Evolutionary conservation across 1,140 invertebrate species (phyloP).

Genomic region (Listronotus oregonensis): DNA sequence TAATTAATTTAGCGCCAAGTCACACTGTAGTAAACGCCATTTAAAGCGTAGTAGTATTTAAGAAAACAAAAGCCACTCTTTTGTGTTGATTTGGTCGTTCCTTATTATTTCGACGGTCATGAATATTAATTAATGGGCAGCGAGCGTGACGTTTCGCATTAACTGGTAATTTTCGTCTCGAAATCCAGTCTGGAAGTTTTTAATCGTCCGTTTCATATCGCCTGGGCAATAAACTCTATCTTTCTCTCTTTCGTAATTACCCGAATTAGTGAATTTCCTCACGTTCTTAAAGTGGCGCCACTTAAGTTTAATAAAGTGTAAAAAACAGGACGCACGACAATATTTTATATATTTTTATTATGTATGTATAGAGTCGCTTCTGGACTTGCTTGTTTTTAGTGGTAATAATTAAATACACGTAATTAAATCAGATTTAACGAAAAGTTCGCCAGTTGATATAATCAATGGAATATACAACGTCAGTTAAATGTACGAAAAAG

Average conservation of each 20-base stretch:
- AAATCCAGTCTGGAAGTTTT: slow-evolving; percentile 11
- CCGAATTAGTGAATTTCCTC: slow-evolving; percentile 14
- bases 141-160: slow-evolving; percentile 9
- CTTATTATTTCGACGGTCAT: slow-evolving; percentile 17
- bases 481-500: no score
- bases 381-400: no score
- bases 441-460: no score
- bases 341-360: slow-evolving; percentile 2
- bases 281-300: slow-evolving; percentile 14
- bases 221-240: no score
- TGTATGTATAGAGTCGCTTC: no score
- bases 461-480: no score
- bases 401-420: no score
- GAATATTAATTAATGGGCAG: slow-evolving; percentile 19
- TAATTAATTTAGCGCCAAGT: no score
- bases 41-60: slow-evolving; percentile 3
- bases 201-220: slow-evolving; percentile 7
- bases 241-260: slow-evolving; percentile 1
- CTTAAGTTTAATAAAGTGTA: slow-evolving; percentile 10
- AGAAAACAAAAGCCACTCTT: slow-evolving; percentile 9
- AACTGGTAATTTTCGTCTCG: slow-evolving; percentile 13
- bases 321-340: slow-evolving; percentile 3
- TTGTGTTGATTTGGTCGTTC: slow-evolving; percentile 12
- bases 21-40: neutral
- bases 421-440: no score